These are phyloP conservation scores for Pholis gunnellus DNA, from an alignment of 2,113 vertebrate genomes.

Conservation along the genomic window DNA sequence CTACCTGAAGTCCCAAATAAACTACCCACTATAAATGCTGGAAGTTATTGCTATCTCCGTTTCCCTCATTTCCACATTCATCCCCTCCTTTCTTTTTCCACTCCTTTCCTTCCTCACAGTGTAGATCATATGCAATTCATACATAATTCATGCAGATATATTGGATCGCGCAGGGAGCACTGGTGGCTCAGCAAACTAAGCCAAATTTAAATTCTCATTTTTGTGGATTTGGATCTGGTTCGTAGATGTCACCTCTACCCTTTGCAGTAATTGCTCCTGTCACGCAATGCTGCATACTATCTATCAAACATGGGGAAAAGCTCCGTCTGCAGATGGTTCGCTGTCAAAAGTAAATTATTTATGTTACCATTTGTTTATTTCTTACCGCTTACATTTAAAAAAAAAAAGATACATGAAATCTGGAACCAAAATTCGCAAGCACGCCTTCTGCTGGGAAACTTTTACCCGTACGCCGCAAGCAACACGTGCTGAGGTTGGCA, in stretches of 20 bases:
- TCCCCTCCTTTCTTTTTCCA: neutral
- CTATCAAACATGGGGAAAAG: neutral
- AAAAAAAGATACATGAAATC: too few relatives aligned
- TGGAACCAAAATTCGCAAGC: too few relatives aligned
- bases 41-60: neutral
- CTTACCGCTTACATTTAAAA: too few relatives aligned
- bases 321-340: neutral
- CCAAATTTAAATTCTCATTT: neutral
- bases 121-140: neutral
- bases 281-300: neutral
- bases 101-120: neutral
- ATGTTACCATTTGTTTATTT: too few relatives aligned
- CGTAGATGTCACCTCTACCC: neutral
- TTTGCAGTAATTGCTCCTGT: neutral
- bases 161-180: neutral
- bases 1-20: neutral
- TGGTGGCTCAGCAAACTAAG: neutral
- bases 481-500: too few relatives aligned
- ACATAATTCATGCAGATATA: neutral
- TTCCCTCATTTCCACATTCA: neutral
- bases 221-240: neutral
- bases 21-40: neutral
- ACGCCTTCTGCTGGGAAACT: too few relatives aligned
- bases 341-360: neutral
- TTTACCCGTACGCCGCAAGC: too few relatives aligned